Base-by-base conservation (phyloP, 2,113 vertebrate species). In the Paraplagusia blochii region DNA sequence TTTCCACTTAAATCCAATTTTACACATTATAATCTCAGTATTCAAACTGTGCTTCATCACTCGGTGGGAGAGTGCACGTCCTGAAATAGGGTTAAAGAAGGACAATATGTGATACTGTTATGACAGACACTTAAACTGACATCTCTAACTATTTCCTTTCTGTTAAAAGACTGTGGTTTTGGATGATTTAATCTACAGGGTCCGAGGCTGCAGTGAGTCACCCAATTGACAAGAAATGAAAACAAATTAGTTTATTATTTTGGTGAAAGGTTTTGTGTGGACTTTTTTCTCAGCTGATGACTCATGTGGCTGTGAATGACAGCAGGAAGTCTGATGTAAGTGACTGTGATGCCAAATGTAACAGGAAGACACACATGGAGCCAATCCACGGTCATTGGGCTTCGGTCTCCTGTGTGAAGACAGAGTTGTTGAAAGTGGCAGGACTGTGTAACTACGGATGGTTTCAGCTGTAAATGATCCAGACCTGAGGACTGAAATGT, bases 281-380 rank as follows among this genome's bases (percentile, higher is more conserved):
- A n/a, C 6, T 29, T 29, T 29, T 29, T 29, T 29, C 22, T 29
- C 50, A 59, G 45, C 44, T 29, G 34, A 48, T 54, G 56, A 65
- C 38, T 64, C 48, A 40, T 52, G 29, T 39, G 44, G 39, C 39
- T 14, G 10, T 65, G 51, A 64, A 33, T 43, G 69, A 55, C 46
- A 36, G 38, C 13, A 36, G 19, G 14, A 44, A 44, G 22, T 48
- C 16, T 40, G 19, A 10, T 53, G 5, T 29, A 10, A 39, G 0
- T 4, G 9, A 8, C 15, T 22, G 16, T 29, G 47, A 39, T 56
- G 15, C 45, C 22, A 38, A 68, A 52, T 12, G 22, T 29, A 29
- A 29, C 22, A 29, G 22, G 22, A 29, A 29, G 22, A 29, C 22
- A 29, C 22, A 29, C 22, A 29, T 29, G 22, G 22, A 29, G 22